Evolutionary conservation across 2,888 invertebrate species (phyloP).

Genomic region (Cepaea hortensis): DNA sequence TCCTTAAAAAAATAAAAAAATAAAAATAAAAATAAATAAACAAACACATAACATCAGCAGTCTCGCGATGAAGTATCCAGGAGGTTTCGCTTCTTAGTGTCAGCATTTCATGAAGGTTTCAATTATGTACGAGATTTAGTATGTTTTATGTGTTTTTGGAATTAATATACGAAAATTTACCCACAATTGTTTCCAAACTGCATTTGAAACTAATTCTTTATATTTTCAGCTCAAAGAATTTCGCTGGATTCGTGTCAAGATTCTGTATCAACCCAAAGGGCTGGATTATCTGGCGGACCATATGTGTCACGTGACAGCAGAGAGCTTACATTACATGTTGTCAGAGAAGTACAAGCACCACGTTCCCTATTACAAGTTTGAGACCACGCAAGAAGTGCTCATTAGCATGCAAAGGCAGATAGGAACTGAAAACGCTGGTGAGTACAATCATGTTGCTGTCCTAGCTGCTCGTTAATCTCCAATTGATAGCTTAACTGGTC

Average conservation of each 20-base stretch:
- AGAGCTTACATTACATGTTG: conserved; percentile 17
- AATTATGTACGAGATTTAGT: no score
- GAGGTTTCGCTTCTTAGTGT: no score
- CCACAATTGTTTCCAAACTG: no score
- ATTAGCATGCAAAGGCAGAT: conserved; percentile 22
- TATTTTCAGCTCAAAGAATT: conserved; percentile 18
- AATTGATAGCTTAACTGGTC: not conserved
- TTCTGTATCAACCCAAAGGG: conserved; percentile 31
- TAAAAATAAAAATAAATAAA: no score
- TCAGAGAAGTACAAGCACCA: not conserved
- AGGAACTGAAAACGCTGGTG: conserved; percentile 29
- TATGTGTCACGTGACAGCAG: conserved; percentile 32
- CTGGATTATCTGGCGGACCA: conserved; percentile 14
- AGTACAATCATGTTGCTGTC: conserved; percentile 13
- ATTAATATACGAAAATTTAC: no score
- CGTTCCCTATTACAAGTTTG: conserved; percentile 39
- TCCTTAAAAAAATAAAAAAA: no score
- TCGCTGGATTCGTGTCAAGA: conserved; percentile 24
- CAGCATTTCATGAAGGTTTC: no score
- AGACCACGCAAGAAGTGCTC: not conserved
- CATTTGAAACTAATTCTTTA: not conserved
- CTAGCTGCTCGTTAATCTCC: not conserved
- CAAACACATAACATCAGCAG: no score
- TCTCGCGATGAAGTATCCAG: no score
- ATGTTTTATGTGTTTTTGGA: no score